Conservation (phyloP, 2,888 invertebrate genomes). For the Dynastes grantii region DNA sequence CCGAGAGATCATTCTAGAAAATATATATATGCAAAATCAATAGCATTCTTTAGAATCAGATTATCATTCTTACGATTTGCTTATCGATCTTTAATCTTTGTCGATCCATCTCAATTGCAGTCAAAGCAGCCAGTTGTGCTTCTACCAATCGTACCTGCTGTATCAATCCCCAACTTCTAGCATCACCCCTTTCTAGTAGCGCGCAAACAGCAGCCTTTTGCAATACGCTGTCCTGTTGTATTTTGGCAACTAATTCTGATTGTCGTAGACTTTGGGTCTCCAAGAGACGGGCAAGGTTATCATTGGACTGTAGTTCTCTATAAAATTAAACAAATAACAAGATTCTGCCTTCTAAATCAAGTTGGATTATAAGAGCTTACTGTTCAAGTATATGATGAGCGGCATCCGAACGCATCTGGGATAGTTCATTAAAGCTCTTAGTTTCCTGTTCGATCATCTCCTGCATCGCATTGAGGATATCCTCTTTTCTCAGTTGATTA, state of each 20-base stretch:
- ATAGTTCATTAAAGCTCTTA: constrained; percentile 77
- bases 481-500: constrained; percentile 77
- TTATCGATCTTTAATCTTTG: constrained; percentile 78
- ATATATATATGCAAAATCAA: background rate
- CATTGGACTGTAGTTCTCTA: constrained; percentile 77
- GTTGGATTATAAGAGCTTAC: constrained; percentile 63
- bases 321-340: constrained; percentile 47
- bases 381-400: constrained; percentile 78
- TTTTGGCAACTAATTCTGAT: constrained; percentile 74
- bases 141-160: constrained; percentile 84
- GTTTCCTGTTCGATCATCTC: constrained; percentile 79
- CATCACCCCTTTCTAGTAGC: constrained; percentile 81
- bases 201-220: constrained; percentile 83
- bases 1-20: constrained; percentile 77
- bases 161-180: constrained; percentile 83
- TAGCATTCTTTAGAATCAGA: constrained; percentile 25
- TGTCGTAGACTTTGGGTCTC: constrained; percentile 77
- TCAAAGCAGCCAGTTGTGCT: constrained; percentile 80
- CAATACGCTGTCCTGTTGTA: constrained; percentile 80
- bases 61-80: constrained; percentile 73
- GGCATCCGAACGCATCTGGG: constrained; percentile 73
- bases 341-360: background rate
- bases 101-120: constrained; percentile 82
- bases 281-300: constrained; percentile 75
- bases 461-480: constrained; percentile 82